A percentile compares a stretch with the other conserved stretches of the same genome.
These are phyloP conservation scores for Smutsia gigantea DNA, from an alignment of 2,797 vertebrate genomes.

Conservation along the genomic window DNA sequence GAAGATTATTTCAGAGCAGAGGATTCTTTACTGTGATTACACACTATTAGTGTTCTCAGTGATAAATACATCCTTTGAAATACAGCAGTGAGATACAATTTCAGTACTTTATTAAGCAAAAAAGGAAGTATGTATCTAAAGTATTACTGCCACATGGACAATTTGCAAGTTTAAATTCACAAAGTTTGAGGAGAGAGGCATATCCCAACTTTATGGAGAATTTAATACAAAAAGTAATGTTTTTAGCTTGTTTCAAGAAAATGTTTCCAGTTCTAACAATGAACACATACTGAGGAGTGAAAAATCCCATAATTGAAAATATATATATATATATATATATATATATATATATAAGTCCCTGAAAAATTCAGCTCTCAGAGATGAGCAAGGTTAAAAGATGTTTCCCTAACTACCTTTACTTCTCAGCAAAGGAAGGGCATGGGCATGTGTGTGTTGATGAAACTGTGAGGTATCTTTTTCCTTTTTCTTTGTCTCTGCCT, in stretches of 20 bases:
- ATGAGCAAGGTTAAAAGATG: conserved; percentile 6
- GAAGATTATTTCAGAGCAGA: conserved; percentile 54
- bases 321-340: neutral
- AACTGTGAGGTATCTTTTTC: neutral
- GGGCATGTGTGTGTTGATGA: neutral
- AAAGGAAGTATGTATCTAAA: conserved; percentile 31
- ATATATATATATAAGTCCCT: neutral
- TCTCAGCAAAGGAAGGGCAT: neutral
- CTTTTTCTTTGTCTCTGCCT: neutral
- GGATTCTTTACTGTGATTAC: conserved; percentile 71
- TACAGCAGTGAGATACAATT: neutral
- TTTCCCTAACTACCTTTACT: neutral
- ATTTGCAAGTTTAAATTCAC: conserved; percentile 48
- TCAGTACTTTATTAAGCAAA: conserved; percentile 47
- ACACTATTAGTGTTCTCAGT: conserved; percentile 53
- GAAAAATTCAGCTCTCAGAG: conserved; percentile 9
- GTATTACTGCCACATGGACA: neutral
- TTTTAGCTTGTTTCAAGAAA: conserved; percentile 49
- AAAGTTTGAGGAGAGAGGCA: conserved; percentile 36
- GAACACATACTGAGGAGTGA: neutral
- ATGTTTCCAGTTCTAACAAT: conserved; percentile 35
- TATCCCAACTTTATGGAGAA: conserved; percentile 44
- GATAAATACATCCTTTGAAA: conserved; percentile 70
- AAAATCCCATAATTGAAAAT: neutral
- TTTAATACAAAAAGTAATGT: conserved; percentile 37